Evolutionary conservation across 1,140 invertebrate genomes (phyloP).

Genomic region (Phenacoccus solenopsis): DNA sequence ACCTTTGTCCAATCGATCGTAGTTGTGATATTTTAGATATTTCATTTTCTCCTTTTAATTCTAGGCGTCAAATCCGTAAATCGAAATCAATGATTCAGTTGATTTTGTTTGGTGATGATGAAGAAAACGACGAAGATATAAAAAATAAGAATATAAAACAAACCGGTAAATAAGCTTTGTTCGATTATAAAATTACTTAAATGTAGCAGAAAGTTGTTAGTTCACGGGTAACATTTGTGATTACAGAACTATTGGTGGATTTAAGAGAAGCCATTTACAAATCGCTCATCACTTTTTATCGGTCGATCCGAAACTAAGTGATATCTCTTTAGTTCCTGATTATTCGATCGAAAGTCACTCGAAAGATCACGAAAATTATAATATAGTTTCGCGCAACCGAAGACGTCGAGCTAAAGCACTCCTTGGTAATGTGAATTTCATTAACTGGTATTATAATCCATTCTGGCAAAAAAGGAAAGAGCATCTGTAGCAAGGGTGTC

Average conservation of each 20-base stretch:
- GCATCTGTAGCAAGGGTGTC: background rate
- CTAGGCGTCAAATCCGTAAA: constrained; percentile 72
- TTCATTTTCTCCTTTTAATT: no score
- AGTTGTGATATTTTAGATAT: no score
- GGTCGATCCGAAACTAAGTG: constrained; percentile 56
- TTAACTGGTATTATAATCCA: background rate
- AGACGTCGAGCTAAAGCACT: constrained; percentile 87
- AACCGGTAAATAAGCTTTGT: constrained; percentile 41
- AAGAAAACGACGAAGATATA: constrained; percentile 73
- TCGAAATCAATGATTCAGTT: constrained; percentile 82
- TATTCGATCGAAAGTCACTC: constrained; percentile 92
- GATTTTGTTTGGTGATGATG: constrained; percentile 67
- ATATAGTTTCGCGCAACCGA: constrained; percentile 75
- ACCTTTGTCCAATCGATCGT: no score
- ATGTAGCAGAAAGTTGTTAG: background rate
- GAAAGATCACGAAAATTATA: constrained; percentile 85
- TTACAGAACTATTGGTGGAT: constrained; percentile 81
- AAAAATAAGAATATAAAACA: constrained; percentile 96
- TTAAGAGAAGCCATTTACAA: constrained; percentile 88
- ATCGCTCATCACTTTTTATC: constrained; percentile 81
- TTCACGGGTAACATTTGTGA: background rate
- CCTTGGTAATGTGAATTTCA: constrained; percentile 41
- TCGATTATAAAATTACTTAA: background rate
- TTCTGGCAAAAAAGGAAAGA: background rate
- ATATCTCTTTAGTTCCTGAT: constrained; percentile 73